Evolutionary conservation across 2,888 invertebrate genomes (phyloP), one percentile per base, ranked within the genome.

Genomic region (Diadegma fenestrale): DNA sequence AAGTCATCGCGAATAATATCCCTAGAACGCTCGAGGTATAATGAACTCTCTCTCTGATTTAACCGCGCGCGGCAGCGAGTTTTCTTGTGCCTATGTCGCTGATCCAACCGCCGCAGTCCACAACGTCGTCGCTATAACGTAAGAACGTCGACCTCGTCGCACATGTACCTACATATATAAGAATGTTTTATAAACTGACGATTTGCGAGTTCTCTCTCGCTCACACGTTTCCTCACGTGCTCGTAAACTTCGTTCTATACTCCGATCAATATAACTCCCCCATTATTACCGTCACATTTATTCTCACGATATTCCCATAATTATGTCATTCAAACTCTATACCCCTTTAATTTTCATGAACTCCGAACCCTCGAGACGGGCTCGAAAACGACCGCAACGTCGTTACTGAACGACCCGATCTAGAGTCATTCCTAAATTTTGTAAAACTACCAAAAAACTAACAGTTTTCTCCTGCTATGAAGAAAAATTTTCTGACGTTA

Each of bases 131-230:
- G 80, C 73, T 81, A 64, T 66, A 81, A 73, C 72, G 43, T 33
- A 58, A 82, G 86, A 85, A 86, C 86, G 61, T 81, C 82, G 86
- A 86, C 85, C 86, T 85, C 85, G 48, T 54, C 45, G 81, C 84
- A 45, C 45, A 45, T 43, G 12, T 45, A 37, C 14, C 4, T 43
- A 43, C 19, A 45, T 30, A 26, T 30, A 68, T 45, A 48, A 14
- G 26, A 26, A 45, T 22, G 76, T 63, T 61, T 41, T 61, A 61
- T 43, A 37, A 54, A 54, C 63, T 58, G 63, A 37, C 71, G 78
- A 69, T 69, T 73, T 75, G 54, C 37, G 64, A 69, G 43, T 58
- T 30, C 68, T 76, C 68, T 76, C 73, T 45, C 30, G 63, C 69
- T 66, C 75, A 71, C 80, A 54, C 81, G 73, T 72, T 75, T 77